These are phyloP conservation scores for Habroteleia sp. DNA, from an alignment of 2,888 invertebrate species.

Conservation along the genomic window DNA sequence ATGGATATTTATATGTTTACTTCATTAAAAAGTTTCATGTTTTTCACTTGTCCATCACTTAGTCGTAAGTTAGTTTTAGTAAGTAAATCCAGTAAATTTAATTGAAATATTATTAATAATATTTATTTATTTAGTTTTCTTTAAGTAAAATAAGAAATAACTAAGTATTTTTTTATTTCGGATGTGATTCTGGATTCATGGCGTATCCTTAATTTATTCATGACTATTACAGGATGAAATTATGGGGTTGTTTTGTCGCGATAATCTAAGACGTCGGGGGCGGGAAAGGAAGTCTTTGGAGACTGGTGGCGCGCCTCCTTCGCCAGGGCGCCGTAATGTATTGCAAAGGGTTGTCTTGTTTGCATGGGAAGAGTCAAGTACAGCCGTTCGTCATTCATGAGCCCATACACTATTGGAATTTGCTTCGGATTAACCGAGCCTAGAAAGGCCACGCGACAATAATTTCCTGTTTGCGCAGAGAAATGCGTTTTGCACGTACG, in stretches of 20 bases:
- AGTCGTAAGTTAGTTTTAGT: no score
- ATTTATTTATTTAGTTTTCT: no score
- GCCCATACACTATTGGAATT: slow-evolving; percentile 64
- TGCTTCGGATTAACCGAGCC: slow-evolving; percentile 51
- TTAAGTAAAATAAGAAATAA: no score
- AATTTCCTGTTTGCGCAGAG: slow-evolving; percentile 22
- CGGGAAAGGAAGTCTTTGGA: slow-evolving; percentile 47
- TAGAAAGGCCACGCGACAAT: slow-evolving; percentile 25
- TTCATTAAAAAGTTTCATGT: no score
- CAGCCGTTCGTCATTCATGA: slow-evolving; percentile 65
- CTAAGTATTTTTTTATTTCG: no score
- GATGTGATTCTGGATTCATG: slow-evolving; percentile 72
- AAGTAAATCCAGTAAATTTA: no score
- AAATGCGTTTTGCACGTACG: slow-evolving; percentile 17
- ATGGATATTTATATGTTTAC: no score
- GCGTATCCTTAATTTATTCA: slow-evolving; percentile 66
- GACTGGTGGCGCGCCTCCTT: slow-evolving; percentile 30
- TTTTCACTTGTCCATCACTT: no score
- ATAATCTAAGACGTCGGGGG: slow-evolving; percentile 62
- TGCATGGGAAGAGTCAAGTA: slow-evolving; percentile 65
- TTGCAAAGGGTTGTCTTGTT: slow-evolving; percentile 67
- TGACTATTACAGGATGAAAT: slow-evolving; percentile 72
- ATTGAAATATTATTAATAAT: no score
- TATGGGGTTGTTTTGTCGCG: slow-evolving; percentile 69
- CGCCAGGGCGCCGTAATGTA: slow-evolving; percentile 60